phyloP scores from a whole-genome alignment of 1,140 invertebrate species.

The Aphidius ervi region DNA sequence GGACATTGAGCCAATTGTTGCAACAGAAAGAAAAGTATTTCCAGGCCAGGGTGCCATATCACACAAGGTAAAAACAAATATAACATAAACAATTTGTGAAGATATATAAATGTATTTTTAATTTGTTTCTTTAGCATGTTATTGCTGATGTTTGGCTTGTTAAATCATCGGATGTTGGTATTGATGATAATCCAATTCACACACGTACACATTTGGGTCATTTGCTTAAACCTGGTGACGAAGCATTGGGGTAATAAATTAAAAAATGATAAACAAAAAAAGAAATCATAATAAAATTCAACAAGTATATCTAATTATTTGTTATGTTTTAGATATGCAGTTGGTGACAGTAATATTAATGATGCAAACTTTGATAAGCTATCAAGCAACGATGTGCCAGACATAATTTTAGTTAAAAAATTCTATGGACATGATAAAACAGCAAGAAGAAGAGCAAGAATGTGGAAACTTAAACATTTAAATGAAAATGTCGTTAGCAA shows the following conservation, averaged over 20 bases:
- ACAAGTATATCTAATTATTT: neutral
- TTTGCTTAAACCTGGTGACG: constrained; percentile 88
- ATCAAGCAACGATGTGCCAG: constrained; percentile 68
- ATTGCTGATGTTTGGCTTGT: constrained; percentile 93
- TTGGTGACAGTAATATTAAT: constrained; percentile 87
- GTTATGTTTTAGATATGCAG: constrained; percentile 68
- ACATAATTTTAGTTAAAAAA: constrained; percentile 94
- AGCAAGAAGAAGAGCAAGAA: constrained; percentile 66
- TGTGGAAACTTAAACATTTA: constrained; percentile 92
- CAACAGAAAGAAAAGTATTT: constrained; percentile 73
- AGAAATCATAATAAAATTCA: too few relatives aligned
- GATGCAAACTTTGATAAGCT: constrained; percentile 83
- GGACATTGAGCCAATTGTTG: constrained; percentile 82
- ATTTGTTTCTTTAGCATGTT: constrained; percentile 62
- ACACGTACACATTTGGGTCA: constrained; percentile 92
- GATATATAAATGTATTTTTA: neutral
- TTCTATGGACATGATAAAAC: constrained; percentile 69
- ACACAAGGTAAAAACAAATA: constrained; percentile 56
- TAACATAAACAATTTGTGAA: neutral
- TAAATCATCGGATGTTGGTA: constrained; percentile 81
- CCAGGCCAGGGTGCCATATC: constrained; percentile 85
- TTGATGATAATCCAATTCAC: constrained; percentile 78
- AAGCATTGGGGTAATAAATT: constrained; percentile 72
- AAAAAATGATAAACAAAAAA: neutral
- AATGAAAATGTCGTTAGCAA: constrained; percentile 65